phyloP scores from a whole-genome alignment of 2,888 invertebrate genomes.

The Tinea semifulvella region DNA sequence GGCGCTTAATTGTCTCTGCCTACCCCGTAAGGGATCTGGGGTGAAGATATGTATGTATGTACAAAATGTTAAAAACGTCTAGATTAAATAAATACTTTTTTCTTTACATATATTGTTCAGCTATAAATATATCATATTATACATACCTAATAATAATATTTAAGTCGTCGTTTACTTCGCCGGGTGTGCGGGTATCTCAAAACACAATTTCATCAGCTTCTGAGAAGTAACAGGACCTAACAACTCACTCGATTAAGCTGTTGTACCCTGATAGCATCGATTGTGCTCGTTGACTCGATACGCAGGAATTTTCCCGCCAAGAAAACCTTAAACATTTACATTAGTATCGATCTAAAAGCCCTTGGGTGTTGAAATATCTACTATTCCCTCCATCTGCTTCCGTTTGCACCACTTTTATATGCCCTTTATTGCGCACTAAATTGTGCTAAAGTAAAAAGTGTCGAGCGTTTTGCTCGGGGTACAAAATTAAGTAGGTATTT shows the following conservation, averaged over 20 bases:
- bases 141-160: too few species aligned
- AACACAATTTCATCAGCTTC: constrained; percentile 12
- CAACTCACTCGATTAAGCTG: constrained; percentile 13
- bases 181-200: constrained; percentile 3
- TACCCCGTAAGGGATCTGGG: too few species aligned
- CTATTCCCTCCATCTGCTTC: constrained; percentile 2
- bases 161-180: too few species aligned
- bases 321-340: constrained; percentile 12
- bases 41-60: too few species aligned
- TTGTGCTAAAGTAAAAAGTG: constrained; percentile 2
- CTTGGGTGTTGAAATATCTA: constrained; percentile 12
- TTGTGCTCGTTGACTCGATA: constrained; percentile 11
- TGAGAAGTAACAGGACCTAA: constrained; percentile 13
- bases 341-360: constrained; percentile 12
- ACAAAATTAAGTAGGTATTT: too few species aligned
- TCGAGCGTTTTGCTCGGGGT: neutral
- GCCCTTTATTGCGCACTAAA: constrained; percentile 6
- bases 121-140: too few species aligned
- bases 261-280: constrained; percentile 12
- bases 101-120: too few species aligned
- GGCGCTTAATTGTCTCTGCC: too few species aligned
- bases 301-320: constrained; percentile 9
- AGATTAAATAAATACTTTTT: too few species aligned
- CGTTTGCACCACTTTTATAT: constrained; percentile 4
- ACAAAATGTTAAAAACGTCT: too few species aligned